A percentile compares a stretch with the other conserved stretches of the same genome.
phyloP scores from a whole-genome alignment of 2,113 vertebrate species.

The Vimba vimba region DNA sequence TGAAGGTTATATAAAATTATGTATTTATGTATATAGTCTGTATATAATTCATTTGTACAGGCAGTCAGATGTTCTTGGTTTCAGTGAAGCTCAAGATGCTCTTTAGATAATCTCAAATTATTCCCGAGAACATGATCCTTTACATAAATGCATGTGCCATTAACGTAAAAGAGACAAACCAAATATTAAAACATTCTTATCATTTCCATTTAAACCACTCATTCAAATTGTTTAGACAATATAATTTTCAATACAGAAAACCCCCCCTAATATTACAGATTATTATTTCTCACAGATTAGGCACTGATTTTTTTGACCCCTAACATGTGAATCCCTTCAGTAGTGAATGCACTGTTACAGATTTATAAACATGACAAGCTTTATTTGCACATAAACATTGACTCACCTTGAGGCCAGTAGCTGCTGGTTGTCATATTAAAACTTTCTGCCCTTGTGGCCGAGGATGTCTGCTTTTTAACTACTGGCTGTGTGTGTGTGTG shows the following conservation, averaged over 20 bases:
- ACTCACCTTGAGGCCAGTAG: not conserved
- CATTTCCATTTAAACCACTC: not conserved
- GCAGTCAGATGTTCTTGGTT: not conserved
- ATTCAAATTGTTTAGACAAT: not conserved
- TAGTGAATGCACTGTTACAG: not conserved
- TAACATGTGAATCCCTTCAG: not conserved
- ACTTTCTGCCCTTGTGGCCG: not conserved
- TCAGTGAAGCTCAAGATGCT: not conserved
- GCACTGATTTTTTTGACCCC: too few relatives aligned
- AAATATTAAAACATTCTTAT: not conserved
- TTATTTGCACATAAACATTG: not conserved
- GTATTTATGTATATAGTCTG: not conserved
- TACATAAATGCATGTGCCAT: not conserved
- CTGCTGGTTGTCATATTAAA: not conserved
- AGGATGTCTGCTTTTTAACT: conserved; percentile 8
- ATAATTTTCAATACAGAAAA: too few relatives aligned
- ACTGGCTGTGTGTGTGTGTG: not conserved
- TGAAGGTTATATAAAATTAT: not conserved
- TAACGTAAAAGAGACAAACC: not conserved
- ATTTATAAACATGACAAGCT: conserved; percentile 6
- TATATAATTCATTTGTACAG: not conserved
- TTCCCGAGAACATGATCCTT: not conserved
- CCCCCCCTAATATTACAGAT: too few relatives aligned
- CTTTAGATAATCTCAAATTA: not conserved
- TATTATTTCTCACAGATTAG: not conserved